Evolutionary conservation across 1,140 invertebrate genomes (phyloP).

Genomic region (Camponotus pennsylvanicus): DNA sequence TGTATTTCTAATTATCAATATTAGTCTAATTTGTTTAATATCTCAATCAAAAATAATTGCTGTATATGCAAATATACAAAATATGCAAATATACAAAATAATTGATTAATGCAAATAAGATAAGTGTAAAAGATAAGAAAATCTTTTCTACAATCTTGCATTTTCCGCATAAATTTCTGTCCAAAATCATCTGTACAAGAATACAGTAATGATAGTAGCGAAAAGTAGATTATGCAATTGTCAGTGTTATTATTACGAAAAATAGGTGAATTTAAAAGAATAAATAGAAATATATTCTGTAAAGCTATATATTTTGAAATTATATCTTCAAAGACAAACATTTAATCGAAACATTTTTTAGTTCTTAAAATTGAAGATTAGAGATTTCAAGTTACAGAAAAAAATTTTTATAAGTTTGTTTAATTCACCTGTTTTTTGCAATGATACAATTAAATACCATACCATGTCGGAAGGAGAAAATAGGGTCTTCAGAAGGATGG

Average conservation of each 20-base stretch:
- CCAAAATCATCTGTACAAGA: neutral
- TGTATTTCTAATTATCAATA: neutral
- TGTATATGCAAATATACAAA: neutral
- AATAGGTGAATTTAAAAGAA: constrained; percentile 2
- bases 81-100: constrained; percentile 7
- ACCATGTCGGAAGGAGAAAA: neutral
- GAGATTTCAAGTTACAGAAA: neutral
- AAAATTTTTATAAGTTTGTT: constrained; percentile 10
- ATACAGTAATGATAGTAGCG: neutral
- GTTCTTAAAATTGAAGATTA: neutral
- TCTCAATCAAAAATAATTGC: neutral
- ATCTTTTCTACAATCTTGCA: constrained; percentile 50
- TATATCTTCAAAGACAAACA: neutral
- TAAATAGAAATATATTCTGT: neutral
- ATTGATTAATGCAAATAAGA: constrained; percentile 21
- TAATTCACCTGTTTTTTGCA: constrained; percentile 19
- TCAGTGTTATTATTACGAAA: constrained; percentile 8
- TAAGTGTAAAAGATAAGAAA: neutral
- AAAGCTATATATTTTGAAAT: constrained; percentile 27
- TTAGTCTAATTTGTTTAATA: neutral
- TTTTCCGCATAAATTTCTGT: constrained; percentile 2
- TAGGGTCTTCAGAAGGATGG: constrained; percentile 1
- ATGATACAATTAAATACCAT: constrained; percentile 4
- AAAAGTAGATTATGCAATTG: neutral
- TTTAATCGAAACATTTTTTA: neutral